phyloP scores from a whole-genome alignment of 1,140 invertebrate genomes.

The Andrena cerasifolii region DNA sequence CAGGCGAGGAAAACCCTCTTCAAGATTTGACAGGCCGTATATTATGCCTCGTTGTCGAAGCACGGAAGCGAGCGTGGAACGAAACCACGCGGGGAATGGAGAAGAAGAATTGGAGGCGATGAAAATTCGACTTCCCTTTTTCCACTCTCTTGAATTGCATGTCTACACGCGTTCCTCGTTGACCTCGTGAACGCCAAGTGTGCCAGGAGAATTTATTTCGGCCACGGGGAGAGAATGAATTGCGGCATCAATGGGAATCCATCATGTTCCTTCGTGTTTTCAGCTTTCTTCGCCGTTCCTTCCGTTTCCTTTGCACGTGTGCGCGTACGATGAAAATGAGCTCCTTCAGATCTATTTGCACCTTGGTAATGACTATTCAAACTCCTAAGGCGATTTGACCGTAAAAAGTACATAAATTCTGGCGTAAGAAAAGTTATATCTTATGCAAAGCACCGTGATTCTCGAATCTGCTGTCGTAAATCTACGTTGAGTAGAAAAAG shows the following conservation, averaged over 20 bases:
- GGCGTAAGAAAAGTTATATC: no score
- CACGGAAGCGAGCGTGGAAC: not conserved
- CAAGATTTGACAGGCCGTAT: no score
- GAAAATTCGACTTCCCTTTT: conserved; percentile 26
- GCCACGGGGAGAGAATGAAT: conserved; percentile 19
- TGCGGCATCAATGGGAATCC: conserved; percentile 3
- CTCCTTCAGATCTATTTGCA: no score
- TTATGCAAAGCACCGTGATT: no score
- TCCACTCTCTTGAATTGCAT: not conserved
- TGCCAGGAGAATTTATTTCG: conserved; percentile 23
- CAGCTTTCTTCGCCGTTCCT: not conserved
- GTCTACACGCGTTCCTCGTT: conserved; percentile 2
- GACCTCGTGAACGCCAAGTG: conserved; percentile 6
- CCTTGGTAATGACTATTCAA: not conserved
- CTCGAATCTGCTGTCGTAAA: not conserved
- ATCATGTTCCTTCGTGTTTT: not conserved
- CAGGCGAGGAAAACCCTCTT: no score
- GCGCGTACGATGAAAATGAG: no score
- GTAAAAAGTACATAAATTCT: no score
- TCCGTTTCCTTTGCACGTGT: not conserved
- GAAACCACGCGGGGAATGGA: conserved; percentile 1
- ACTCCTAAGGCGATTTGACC: not conserved
- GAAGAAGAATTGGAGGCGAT: not conserved
- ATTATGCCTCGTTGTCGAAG: no score
- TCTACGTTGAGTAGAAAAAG: not conserved